phyloP scores from a whole-genome alignment of 2,797 vertebrate species.

The Rhabdophis nuchalis region DNA sequence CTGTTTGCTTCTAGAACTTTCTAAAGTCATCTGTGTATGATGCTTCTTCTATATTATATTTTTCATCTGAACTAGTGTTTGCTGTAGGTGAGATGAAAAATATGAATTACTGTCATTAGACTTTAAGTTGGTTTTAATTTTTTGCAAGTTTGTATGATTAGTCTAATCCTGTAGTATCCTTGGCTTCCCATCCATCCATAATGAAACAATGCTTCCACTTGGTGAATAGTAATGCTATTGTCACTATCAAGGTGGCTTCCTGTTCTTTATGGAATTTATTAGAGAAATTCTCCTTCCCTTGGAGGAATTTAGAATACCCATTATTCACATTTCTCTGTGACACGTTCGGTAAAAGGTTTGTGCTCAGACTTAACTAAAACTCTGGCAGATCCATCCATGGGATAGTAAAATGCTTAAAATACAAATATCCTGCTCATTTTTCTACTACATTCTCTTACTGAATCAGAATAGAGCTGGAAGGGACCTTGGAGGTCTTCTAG shows the following conservation, averaged over 20 bases:
- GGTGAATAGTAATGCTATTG: neutral
- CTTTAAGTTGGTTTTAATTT: neutral
- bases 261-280: neutral
- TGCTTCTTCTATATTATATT: neutral
- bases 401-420: neutral
- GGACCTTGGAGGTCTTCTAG: too few species aligned
- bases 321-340: neutral
- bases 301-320: neutral
- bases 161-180: neutral
- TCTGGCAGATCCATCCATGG: neutral
- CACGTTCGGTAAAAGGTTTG: neutral
- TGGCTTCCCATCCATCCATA: neutral
- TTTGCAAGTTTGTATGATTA: neutral
- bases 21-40: neutral
- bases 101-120: neutral
- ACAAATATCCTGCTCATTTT: neutral
- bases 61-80: neutral
- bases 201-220: neutral
- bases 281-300: neutral
- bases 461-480: too few species aligned
- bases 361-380: neutral
- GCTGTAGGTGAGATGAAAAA: neutral
- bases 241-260: neutral
- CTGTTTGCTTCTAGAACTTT: neutral
- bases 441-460: neutral